Base-by-base conservation (phyloP, 2,888 invertebrate genomes). In the Caradrina clavipalpis region DNA sequence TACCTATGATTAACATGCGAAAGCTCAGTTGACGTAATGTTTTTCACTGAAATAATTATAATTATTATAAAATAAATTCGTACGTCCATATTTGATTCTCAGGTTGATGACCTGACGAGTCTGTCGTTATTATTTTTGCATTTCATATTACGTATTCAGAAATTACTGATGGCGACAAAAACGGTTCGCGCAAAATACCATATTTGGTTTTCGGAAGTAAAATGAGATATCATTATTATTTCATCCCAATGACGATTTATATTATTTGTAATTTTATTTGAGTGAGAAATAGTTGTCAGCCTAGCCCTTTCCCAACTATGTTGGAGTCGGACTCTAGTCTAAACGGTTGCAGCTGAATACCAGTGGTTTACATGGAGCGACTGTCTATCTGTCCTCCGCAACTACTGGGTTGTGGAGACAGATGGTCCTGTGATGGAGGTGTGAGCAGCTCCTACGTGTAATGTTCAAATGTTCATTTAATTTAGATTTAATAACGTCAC, bases 401-500 rank as follows among this genome's bases (percentile, higher is more conserved):
- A 26, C 26, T 26, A 26, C 26, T 26, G 26, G 26, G n/a, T n/a
- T n/a, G n/a, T n/a, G n/a, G n/a, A n/a, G n/a, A n/a, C n/a, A n/a
- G n/a, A n/a, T n/a, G n/a, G n/a, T n/a, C n/a, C n/a, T n/a, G n/a
- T n/a, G n/a, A n/a, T n/a, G n/a, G n/a, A n/a, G n/a, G n/a, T n/a
- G n/a, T n/a, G n/a, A n/a, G n/a, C n/a, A n/a, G n/a, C n/a, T n/a
- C n/a, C n/a, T n/a, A n/a, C n/a, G n/a, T n/a, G n/a, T n/a, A n/a
- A n/a, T n/a, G n/a, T n/a, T n/a, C 42, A 67, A 78, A 74, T 78
- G 21, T 21, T 57, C 61, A 1, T 72, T 68, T 69, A 56, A 72
- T 80, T 75, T 66, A 42, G 26, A 78, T 64, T 64, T 60, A 67
- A 66, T 68, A 69, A 73, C 75, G 63, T 70, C 68, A 76, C 69